Conservation (phyloP, 2,113 vertebrate genomes). For the Nettapus auritus region DNA sequence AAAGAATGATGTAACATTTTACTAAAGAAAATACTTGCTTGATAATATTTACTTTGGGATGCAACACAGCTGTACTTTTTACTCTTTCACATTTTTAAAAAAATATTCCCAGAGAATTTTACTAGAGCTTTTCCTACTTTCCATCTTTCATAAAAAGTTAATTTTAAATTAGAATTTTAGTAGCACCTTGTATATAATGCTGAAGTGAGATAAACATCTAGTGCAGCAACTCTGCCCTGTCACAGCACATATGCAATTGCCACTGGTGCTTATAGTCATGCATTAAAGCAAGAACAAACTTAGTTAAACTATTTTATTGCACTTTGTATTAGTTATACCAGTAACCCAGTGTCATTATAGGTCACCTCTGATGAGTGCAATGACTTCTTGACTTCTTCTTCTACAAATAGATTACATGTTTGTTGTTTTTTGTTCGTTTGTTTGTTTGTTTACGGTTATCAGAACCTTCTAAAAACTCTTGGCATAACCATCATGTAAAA, state of each 20-base stretch:
- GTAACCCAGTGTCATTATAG: neutral
- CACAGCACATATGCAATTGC: neutral
- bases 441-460: neutral
- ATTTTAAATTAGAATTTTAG: neutral
- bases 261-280: neutral
- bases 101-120: neutral
- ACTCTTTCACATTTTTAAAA: neutral
- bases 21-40: neutral
- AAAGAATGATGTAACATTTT: neutral
- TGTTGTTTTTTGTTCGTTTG: neutral
- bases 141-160: neutral
- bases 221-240: neutral
- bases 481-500: neutral
- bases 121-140: neutral
- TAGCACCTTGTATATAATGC: neutral
- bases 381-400: neutral
- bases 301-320: neutral
- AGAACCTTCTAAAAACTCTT: neutral
- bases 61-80: accelerated
- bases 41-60: neutral
- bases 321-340: neutral
- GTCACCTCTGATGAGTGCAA: neutral
- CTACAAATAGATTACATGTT: neutral
- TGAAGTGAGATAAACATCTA: neutral
- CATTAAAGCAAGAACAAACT: neutral